Evolutionary conservation across 2,113 vertebrate species (phyloP).

Genomic region (cattle (Bos taurus)): ARS-UCD2.0 NC_037357.1:136113001-136113500

Average conservation of each 20-base stretch:
- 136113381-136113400: rapidly evolving
- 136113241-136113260: rapidly evolving
- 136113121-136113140: background rate
- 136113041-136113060: background rate
- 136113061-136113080: background rate
- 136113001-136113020: background rate
- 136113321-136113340: background rate
- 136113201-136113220: background rate
- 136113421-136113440: rapidly evolving
- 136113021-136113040: background rate
- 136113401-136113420: no score
- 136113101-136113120: background rate
- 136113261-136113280: background rate
- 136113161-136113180: rapidly evolving
- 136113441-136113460: rapidly evolving
- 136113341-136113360: background rate
- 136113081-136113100: background rate
- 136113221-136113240: rapidly evolving
- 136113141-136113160: rapidly evolving
- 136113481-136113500: background rate
- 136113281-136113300: no score
- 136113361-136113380: rapidly evolving
- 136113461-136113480: background rate
- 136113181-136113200: background rate
- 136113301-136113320: background rate